Base-by-base conservation (phyloP, 2,113 vertebrate genomes). In the Rhea pennata region DNA sequence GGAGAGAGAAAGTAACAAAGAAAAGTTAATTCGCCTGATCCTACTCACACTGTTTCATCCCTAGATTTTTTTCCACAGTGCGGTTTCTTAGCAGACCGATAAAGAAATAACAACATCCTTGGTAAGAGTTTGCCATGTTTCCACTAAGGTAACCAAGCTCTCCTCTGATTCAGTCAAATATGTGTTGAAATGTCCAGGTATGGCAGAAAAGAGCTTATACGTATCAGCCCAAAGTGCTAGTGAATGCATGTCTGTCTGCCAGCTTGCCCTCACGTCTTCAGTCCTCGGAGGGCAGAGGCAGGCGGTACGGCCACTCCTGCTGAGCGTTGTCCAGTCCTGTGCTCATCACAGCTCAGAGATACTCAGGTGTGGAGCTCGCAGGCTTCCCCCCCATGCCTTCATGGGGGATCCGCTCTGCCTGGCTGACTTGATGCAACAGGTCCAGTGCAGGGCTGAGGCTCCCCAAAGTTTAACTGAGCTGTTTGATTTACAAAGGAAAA, bases 291-390 rank as follows among this genome's bases (percentile, higher is more conserved):
- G 27, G 40, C 31, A 24, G 64, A 17, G 31, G 46, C 46, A 48
- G 46, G 46, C 46, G 46, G 46, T 40, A 31, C 12, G 20, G 65
- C 56, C 12, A 5, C 58, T 33, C 48, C 2, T 51, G 50, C 56
- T 66, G 39, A 33, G 15, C 9, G n/a, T 66, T 36, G 11, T 15
- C 82, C 36, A 9, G 39, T 56, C 16, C 23, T 33, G 23, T 66
- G 36, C 24, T 48, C 27, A 0, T 48, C 36, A 58, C 46, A 2
- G n/a, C 3, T 13, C 5, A 0, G 6, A 15, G 7, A 62, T 7
- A 46, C 62, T 20, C 40, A 67, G 39, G 16, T 15, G 0, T 1
- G 26, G 19, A 39, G 44, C 44, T 61, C 0, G 0, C 11, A 11
- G 40, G 59, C 14, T 17, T 62, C 31, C 48, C 51, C 13, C 0